phyloP scores from a whole-genome alignment of 2,888 invertebrate species.

The Liposcelis brunnea region DNA sequence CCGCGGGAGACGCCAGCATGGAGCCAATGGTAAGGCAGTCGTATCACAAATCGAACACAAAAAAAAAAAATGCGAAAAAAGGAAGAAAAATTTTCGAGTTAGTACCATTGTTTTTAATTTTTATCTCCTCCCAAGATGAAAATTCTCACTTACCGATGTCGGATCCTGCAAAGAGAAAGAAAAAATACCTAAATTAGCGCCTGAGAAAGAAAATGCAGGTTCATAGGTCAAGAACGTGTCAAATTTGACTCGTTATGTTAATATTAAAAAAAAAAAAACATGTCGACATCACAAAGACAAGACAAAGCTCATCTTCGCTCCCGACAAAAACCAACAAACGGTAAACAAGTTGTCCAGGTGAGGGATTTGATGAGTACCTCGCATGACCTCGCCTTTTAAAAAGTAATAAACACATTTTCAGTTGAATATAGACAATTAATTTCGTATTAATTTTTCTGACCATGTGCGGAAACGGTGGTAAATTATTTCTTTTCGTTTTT shows the following conservation, averaged over 20 bases:
- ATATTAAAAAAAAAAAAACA: conserved; percentile 4
- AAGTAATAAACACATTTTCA: neutral
- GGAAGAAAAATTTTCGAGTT: no score
- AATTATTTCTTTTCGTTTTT: no score
- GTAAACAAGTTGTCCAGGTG: no score
- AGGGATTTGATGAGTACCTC: no score
- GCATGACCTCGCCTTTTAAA: conserved; percentile 1
- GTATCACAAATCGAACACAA: no score
- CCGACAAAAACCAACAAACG: conserved; percentile 6
- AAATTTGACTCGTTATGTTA: no score
- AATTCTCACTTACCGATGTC: conserved; percentile 24
- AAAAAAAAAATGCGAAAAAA: no score
- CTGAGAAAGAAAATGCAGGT: conserved; percentile 10
- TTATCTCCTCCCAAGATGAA: no score
- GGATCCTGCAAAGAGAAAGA: conserved; percentile 26
- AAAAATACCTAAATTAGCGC: conserved; percentile 12
- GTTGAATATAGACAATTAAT: neutral
- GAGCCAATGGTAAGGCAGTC: no score
- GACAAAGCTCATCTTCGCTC: conserved; percentile 15
- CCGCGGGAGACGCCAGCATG: no score
- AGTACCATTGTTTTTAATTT: no score
- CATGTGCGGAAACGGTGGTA: neutral
- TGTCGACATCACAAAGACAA: conserved; percentile 9
- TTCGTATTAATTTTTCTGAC: neutral
- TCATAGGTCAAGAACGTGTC: no score